Conservation (phyloP, 2,888 invertebrate genomes). For the Pimpla rufipes region DNA sequence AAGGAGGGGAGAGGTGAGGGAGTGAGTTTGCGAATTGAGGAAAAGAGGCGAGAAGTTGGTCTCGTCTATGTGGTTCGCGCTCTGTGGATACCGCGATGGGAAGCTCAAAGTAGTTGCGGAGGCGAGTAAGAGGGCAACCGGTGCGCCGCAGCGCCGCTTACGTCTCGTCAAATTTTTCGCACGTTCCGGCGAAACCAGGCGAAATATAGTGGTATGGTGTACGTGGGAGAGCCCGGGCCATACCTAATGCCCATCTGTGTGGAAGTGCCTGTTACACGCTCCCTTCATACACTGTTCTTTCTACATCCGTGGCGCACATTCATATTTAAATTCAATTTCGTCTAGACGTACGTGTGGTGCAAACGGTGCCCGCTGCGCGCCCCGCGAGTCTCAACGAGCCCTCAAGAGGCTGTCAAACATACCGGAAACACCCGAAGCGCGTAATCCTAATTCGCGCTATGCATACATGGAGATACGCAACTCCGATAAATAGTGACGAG, state of each 20-base stretch:
- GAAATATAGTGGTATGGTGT: conserved; percentile 33
- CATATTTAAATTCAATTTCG: conserved; percentile 73
- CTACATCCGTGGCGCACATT: conserved; percentile 51
- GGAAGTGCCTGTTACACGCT: conserved; percentile 67
- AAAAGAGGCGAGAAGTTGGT: conserved; percentile 16
- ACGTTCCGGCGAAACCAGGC: conserved; percentile 51
- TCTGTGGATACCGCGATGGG: conserved; percentile 9
- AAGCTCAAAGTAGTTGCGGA: conserved; percentile 49
- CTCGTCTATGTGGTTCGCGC: not conserved
- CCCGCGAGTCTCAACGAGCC: conserved; percentile 32
- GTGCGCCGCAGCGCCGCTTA: conserved; percentile 23
- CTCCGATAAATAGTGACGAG: not conserved
- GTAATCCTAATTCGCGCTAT: conserved; percentile 13
- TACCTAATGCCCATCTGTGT: conserved; percentile 71
- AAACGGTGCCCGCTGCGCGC: conserved; percentile 29
- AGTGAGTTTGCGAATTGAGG: conserved; percentile 37
- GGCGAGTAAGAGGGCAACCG: not conserved
- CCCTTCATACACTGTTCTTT: conserved; percentile 47
- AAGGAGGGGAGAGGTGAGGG: not conserved
- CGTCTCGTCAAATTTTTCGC: conserved; percentile 60
- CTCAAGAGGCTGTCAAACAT: conserved; percentile 62
- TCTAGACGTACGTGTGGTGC: conserved; percentile 64
- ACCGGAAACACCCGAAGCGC: conserved; percentile 44
- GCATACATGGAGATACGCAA: not conserved
- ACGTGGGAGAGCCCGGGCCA: conserved; percentile 48